Evolutionary conservation across 2,797 vertebrate species (phyloP).

Genomic region (Cryptoprocta ferox): DNA sequence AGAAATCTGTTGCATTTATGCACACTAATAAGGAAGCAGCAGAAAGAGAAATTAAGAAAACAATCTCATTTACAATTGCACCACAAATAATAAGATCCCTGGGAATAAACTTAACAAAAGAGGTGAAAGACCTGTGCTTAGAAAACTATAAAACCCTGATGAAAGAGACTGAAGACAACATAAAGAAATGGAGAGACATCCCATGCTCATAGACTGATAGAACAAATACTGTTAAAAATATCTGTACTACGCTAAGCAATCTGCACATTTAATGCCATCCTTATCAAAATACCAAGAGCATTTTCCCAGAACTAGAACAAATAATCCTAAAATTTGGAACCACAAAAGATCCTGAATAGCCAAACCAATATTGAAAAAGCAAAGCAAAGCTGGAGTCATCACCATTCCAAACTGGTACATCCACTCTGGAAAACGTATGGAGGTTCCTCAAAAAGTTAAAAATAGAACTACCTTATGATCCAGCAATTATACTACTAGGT

Average conservation of each 20-base stretch:
- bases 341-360: neutral
- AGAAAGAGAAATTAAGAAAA: neutral
- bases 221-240: neutral
- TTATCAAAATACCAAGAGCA: neutral
- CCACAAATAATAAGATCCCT: neutral
- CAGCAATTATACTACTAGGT: neutral
- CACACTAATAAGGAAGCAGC: neutral
- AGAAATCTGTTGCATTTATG: neutral
- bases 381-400: neutral
- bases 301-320: neutral
- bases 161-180: neutral
- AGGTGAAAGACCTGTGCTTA: neutral
- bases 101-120: neutral
- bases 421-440: neutral
- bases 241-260: neutral
- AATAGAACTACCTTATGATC: neutral
- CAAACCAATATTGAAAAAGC: neutral
- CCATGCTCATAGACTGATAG: neutral
- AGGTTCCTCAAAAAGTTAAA: neutral
- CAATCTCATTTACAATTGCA: neutral
- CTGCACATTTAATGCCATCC: neutral
- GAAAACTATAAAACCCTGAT: neutral
- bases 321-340: neutral
- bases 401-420: neutral
- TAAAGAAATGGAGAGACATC: neutral